Percentiles rank a stretch among this genome's conserved stretches.
Evolutionary conservation across 2,888 invertebrate species (phyloP).

Genomic region (Anthrax anthrax): DNA sequence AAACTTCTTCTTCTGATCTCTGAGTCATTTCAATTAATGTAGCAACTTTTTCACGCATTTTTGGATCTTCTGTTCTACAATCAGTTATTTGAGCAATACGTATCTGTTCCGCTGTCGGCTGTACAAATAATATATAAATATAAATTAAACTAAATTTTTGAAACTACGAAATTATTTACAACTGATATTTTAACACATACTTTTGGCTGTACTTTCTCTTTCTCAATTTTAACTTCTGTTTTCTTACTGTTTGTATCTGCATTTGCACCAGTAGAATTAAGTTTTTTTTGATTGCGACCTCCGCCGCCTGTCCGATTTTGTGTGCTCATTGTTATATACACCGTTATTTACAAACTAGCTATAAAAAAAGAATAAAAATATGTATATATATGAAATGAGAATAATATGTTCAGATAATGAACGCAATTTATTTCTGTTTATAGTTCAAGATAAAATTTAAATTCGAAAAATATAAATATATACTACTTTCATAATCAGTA

Average conservation of each 20-base stretch:
- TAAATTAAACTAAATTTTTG: not conserved
- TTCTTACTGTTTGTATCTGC: slow-evolving; percentile 35
- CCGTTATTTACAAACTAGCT: slow-evolving; percentile 14
- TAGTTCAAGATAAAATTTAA: too few species aligned
- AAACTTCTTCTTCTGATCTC: slow-evolving; percentile 78
- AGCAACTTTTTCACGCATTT: slow-evolving; percentile 54
- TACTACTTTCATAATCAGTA: too few species aligned
- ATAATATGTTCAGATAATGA: too few species aligned
- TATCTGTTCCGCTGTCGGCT: slow-evolving; percentile 74
- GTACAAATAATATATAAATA: slow-evolving; percentile 12
- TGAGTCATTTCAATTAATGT: slow-evolving; percentile 83
- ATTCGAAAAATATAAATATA: too few species aligned
- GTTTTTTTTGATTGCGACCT: slow-evolving; percentile 33
- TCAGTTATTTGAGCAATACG: slow-evolving; percentile 72
- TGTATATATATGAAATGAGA: not conserved
- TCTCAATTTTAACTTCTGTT: slow-evolving; percentile 45
- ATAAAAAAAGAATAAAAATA: slow-evolving; percentile 1
- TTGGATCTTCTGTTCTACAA: slow-evolving; percentile 44
- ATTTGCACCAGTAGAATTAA: slow-evolving; percentile 28
- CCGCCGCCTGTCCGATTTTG: slow-evolving; percentile 34
- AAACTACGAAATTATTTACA: not conserved
- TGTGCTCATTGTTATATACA: slow-evolving; percentile 31
- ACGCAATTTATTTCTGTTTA: too few species aligned
- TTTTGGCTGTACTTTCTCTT: slow-evolving; percentile 41
- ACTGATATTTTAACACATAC: slow-evolving; percentile 17